Evolutionary conservation across 2,113 vertebrate genomes (phyloP).

Genomic region (Myotis davidii): DNA sequence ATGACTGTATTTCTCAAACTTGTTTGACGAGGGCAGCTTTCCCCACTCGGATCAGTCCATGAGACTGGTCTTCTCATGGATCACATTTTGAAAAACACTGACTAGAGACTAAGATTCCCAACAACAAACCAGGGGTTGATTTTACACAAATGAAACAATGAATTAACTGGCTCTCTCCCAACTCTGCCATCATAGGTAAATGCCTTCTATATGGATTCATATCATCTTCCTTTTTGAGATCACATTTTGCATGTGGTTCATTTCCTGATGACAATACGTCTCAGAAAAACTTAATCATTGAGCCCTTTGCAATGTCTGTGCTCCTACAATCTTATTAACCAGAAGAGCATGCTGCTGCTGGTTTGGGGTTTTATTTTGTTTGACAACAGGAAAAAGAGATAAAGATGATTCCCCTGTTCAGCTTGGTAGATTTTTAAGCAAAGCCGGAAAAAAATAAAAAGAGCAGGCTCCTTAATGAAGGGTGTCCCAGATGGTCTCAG

Average conservation of each 20-base stretch:
- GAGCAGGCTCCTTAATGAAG: background rate
- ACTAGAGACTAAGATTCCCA: background rate
- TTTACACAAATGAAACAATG: background rate
- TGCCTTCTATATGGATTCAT: background rate
- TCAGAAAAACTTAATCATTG: slow-evolving; percentile 62
- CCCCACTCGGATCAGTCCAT: background rate
- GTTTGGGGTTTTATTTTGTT: slow-evolving; percentile 59
- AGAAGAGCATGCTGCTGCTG: slow-evolving; percentile 12
- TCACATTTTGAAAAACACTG: background rate
- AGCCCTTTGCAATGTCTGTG: slow-evolving; percentile 20
- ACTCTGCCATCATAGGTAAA: background rate
- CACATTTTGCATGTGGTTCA: slow-evolving; percentile 35
- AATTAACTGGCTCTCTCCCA: background rate
- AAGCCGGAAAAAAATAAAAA: background rate
- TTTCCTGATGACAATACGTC: slow-evolving; percentile 50
- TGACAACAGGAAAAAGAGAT: slow-evolving; percentile 55
- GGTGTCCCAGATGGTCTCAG: background rate
- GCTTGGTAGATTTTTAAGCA: background rate
- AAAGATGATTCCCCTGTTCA: slow-evolving; percentile 21
- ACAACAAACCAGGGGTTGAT: background rate
- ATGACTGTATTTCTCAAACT: background rate
- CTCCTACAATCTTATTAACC: slow-evolving; percentile 59
- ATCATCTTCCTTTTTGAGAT: slow-evolving; percentile 49
- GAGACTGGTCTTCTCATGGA: background rate
- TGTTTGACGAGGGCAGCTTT: background rate